Evolutionary conservation across 2,113 vertebrate species (phyloP), one percentile per base, ranked within the genome.

Genomic region (Varanus salvator): DNA sequence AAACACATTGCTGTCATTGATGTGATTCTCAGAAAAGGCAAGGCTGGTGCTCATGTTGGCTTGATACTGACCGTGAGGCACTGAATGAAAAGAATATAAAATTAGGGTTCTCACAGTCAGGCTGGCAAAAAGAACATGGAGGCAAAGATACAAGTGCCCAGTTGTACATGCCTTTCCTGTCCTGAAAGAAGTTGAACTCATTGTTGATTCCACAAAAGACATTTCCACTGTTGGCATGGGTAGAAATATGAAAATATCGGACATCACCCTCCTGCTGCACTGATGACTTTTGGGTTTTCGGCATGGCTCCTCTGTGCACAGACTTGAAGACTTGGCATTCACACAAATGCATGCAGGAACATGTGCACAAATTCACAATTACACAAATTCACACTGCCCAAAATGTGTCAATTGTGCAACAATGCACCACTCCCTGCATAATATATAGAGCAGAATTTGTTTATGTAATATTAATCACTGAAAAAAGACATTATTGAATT

Each of bases 1-100:
- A 54, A 87, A 92, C 91, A 84, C 1, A n/a, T 80, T 84, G 34
- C 87, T 91, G 90, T 92, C 87, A 87, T 80, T 80, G 17, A 15
- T n/a, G 48, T 92, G 94, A 82, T 90, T 76, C 1, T 1, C 29
- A 75, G 75, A 91, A 54, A 95, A 83, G 11, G 74, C 54, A 71
- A 54, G 38, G 85, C 89, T 78, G 64, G 44, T 0, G 0, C 6
- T 87, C 80, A 82, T 27, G 81, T 12, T 83, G 31, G 74, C 12
- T 87, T 48, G 80, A 48, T 8, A 23, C 52, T 88, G 76, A 1
- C 77, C 31, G 78, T 3, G 57, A 87, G 87, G 25, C 25, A 3
- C 48, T 57, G 71, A 78, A 76, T 6, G 80, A 71, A 48, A 74
- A 85, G 60, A 93, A 60, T 66, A 38, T 57, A 82, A 85, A 91